Conservation (phyloP, 2,113 vertebrate species). For the Sceloporus tristichus region DNA sequence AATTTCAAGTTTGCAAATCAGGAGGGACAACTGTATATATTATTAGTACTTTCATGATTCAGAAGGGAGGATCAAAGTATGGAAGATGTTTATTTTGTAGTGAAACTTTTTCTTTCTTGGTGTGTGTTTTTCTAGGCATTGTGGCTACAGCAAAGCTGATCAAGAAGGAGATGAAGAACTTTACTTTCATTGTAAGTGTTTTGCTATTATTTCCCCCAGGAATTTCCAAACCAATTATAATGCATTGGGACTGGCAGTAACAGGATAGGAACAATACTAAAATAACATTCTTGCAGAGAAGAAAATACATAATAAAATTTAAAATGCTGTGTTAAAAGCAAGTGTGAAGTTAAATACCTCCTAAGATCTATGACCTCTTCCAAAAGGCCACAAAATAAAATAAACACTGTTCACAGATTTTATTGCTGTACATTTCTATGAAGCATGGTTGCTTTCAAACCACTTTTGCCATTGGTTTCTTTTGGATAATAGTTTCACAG, state of each 20-base stretch:
- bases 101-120: slow-evolving; percentile 38
- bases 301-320: slow-evolving; percentile 42
- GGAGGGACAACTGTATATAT: not conserved
- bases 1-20: no score
- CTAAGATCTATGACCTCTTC: slow-evolving; percentile 60
- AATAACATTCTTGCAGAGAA: slow-evolving; percentile 46
- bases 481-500: slow-evolving; percentile 73
- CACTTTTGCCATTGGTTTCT: slow-evolving; percentile 61
- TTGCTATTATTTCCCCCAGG: slow-evolving; percentile 64
- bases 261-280: slow-evolving; percentile 60
- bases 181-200: slow-evolving; percentile 99
- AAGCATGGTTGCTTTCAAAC: slow-evolving; percentile 53
- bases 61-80: not conserved
- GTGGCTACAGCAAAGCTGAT: slow-evolving; percentile 98
- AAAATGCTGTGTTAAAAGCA: slow-evolving; percentile 54
- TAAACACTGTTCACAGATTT: slow-evolving; percentile 57
- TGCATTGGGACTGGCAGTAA: slow-evolving; percentile 34
- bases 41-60: not conserved
- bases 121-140: slow-evolving; percentile 82
- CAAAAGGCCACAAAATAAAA: slow-evolving; percentile 55
- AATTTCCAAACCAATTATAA: slow-evolving; percentile 52
- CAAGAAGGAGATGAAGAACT: slow-evolving; percentile 99
- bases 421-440: slow-evolving; percentile 54
- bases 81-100: slow-evolving; percentile 40
- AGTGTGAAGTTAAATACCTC: slow-evolving; percentile 49